Percentiles rank a stretch among this genome's conserved stretches.
These are phyloP conservation scores for Drosophila gaucha DNA, from an alignment of 2,888 invertebrate species.

Conservation along the genomic window DNA sequence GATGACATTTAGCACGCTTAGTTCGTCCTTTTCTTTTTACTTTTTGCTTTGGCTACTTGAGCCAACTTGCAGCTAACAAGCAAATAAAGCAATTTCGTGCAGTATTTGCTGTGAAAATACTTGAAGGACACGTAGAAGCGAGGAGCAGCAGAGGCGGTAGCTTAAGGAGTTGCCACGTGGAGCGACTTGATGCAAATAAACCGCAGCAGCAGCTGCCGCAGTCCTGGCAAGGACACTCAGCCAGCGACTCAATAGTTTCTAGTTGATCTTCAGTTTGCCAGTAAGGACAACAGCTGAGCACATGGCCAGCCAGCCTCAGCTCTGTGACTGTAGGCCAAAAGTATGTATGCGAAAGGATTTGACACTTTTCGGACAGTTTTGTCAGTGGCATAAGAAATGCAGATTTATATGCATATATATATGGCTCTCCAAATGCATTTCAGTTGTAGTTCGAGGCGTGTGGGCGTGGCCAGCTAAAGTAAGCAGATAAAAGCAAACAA, in stretches of 20 bases:
- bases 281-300: constrained; percentile 35
- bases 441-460: constrained; percentile 6
- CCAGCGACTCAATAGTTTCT: constrained; percentile 26
- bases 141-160: neutral
- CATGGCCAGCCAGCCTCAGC: constrained; percentile 28
- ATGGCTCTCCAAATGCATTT: constrained; percentile 28
- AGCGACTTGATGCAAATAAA: constrained; percentile 58
- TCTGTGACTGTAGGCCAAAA: constrained; percentile 39
- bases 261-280: constrained; percentile 23
- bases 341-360: constrained; percentile 52
- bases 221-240: constrained; percentile 34
- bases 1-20: constrained; percentile 37
- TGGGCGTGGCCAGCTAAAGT: constrained; percentile 8
- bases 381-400: constrained; percentile 37
- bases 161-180: constrained; percentile 27
- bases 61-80: constrained; percentile 41
- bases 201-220: constrained; percentile 37
- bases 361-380: constrained; percentile 64
- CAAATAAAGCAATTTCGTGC: constrained; percentile 66
- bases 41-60: constrained; percentile 26
- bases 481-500: constrained; percentile 62
- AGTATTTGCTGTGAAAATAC: constrained; percentile 53
- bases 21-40: constrained; percentile 9
- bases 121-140: constrained; percentile 21
- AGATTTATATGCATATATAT: constrained; percentile 45